Base-by-base conservation (phyloP, 2,888 invertebrate genomes). In the Gastrophysa polygoni region DNA sequence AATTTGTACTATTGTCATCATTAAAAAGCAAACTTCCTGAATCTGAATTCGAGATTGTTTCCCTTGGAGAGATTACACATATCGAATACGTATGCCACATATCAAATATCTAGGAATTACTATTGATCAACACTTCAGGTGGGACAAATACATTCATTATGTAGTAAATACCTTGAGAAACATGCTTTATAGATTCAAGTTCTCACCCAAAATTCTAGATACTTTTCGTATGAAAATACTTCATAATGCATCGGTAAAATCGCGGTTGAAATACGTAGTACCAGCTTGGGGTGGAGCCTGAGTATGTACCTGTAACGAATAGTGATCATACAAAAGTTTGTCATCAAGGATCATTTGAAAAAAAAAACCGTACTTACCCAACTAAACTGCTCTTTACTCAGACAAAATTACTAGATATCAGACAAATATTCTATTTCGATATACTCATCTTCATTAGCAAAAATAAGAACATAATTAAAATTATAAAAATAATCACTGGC, bases 381-480 rank as follows among this genome's bases (percentile, higher is more conserved):
- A 47, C 47, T 7, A 21, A 47, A 18, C 5, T 32, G 8, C 29
- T 32, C 2, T 32, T 8, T 7, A 18, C 11, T 16, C 16, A 44
- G 44, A 14, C 44, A 2, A 38, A 8, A 46, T 16, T 46, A 46
- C 46, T 46, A 2, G 46, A 46, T 18, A 46, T 16, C 4, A 46
- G 16, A 46, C 46, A 46, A 46, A 46, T 46, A 46, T 46, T 46
- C 4, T 46, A 46, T 46, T n/a, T n/a, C n/a, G n/a, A n/a, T n/a
- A n/a, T n/a, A n/a, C n/a, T n/a, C n/a, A n/a, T n/a, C n/a, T n/a
- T n/a, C n/a, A n/a, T n/a, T n/a, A n/a, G n/a, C n/a, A n/a, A n/a
- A n/a, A n/a, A n/a, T n/a, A n/a, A n/a, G n/a, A n/a, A n/a, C n/a
- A n/a, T n/a, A n/a, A n/a, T n/a, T n/a, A n/a, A n/a, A n/a, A n/a